A percentile compares a stretch with the other conserved stretches of the same genome.
These are phyloP conservation scores for Pomacea maculata DNA, from an alignment of 1,140 invertebrate genomes.

Conservation along the genomic window DNA sequence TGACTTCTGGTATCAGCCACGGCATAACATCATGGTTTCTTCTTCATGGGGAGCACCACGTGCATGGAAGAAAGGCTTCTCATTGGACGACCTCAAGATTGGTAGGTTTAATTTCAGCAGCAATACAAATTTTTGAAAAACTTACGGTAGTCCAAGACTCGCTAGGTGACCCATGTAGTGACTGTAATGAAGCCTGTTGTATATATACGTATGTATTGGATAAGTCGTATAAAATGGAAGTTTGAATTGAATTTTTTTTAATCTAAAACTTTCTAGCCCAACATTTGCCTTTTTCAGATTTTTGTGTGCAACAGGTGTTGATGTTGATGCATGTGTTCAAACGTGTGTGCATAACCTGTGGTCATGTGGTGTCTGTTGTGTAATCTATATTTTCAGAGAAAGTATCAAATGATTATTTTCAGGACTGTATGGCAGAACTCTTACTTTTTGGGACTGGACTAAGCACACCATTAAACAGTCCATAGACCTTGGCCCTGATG, in stretches of 20 bases:
- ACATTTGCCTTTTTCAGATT: no score
- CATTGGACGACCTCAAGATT: constrained; percentile 70
- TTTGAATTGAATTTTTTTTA: no score
- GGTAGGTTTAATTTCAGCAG: constrained; percentile 53
- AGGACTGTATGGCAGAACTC: constrained; percentile 81
- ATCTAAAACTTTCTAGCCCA: no score
- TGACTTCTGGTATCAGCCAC: constrained; percentile 95
- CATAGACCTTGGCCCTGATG: constrained; percentile 85
- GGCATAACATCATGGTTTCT: constrained; percentile 88
- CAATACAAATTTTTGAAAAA: neutral
- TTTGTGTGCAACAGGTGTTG: no score
- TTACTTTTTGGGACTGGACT: constrained; percentile 93
- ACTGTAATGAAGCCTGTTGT: no score
- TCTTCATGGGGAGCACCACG: constrained; percentile 92
- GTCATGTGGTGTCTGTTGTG: no score
- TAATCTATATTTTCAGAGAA: no score
- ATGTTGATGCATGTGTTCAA: no score
- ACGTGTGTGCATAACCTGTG: no score
- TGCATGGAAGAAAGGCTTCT: constrained; percentile 82
- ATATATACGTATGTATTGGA: no score
- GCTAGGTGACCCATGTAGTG: no score
- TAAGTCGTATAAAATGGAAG: no score
- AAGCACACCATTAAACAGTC: constrained; percentile 81
- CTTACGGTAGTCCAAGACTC: neutral
- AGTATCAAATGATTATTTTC: neutral